A percentile compares a stretch with the other conserved stretches of the same genome.
phyloP scores from a whole-genome alignment of 2,888 invertebrate species.

The Eupsilia transversa region DNA sequence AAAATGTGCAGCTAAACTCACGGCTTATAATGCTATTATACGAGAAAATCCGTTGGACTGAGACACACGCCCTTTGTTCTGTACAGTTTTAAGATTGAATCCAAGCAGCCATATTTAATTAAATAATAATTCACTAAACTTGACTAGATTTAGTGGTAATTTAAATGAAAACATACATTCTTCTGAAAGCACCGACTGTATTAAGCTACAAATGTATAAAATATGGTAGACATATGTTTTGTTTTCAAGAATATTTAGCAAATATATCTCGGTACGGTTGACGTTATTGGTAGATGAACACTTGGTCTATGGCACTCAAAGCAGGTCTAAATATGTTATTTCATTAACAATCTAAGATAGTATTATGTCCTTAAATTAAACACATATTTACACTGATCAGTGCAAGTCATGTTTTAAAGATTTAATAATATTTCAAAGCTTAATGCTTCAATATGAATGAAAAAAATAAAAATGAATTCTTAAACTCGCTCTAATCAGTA shows the following conservation, averaged over 20 bases:
- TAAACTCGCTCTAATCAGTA: not conserved
- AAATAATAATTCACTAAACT: constrained; percentile 19
- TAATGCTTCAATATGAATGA: not conserved
- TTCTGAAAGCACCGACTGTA: not conserved
- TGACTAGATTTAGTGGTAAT: constrained; percentile 42
- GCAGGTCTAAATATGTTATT: not conserved
- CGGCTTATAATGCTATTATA: not conserved
- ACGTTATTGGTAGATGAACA: not conserved
- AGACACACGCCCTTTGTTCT: not conserved
- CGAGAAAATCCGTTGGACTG: not conserved
- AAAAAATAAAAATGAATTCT: no score
- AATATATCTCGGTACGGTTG: not conserved
- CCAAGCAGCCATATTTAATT: not conserved
- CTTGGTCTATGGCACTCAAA: constrained; percentile 33
- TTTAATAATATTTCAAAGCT: not conserved
- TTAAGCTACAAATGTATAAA: constrained; percentile 14
- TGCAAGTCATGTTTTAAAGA: not conserved
- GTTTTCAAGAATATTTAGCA: not conserved
- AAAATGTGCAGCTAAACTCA: not conserved
- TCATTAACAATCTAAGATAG: constrained; percentile 5
- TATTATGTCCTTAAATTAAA: constrained; percentile 9
- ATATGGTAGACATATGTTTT: not conserved
- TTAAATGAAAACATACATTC: constrained; percentile 17
- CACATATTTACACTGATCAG: constrained; percentile 11
- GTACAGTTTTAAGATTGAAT: not conserved